Evolutionary conservation across 2,113 vertebrate genomes (phyloP), one percentile per base, ranked within the genome.

Genomic region (Galemys pyrenaicus): DNA sequence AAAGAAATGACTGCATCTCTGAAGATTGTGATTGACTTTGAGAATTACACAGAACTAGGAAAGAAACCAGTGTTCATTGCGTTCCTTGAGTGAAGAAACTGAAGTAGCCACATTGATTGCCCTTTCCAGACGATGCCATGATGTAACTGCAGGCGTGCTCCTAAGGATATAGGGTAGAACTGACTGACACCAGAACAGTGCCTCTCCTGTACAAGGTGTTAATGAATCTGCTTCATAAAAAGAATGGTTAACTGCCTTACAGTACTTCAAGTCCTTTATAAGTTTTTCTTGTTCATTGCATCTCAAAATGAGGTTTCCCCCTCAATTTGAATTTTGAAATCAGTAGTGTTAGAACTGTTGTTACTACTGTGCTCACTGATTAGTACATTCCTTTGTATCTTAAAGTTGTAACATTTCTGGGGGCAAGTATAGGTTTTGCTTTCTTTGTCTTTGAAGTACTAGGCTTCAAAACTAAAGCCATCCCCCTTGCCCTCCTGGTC

Each of bases 361-460:
- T 79, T 84, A 73, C 15, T 60, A 20, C 10, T 79, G 39, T 20
- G 30, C 44, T 81, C 35, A 62, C 32, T 75, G 35, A 71, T 78
- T 9, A 35, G 74, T 54, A 37, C 35, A 11, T 64, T 96, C 12
- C 22, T 79, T 89, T 85, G 56, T 79, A n/a, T 87, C 68, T 77
- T 93, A 67, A 44, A 32, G 41, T 91, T 46, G 51, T 67, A 92
- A 56, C 73, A 46, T 92, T 81, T 85, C 39, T 84, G 46, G 67
- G 58, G 20, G 46, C n/a, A 87, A 41, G 44, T 37, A 37, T 17
- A 91, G 22, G 24, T 68, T 83, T 74, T 44, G 15, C 49, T 62
- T 44, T 64, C 37, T 90, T 65, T 87, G 49, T 82, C 54, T 71
- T 90, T 73, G 54, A 71, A 49, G 26, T 85, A 67, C 24, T 30